phyloP scores from a whole-genome alignment of 2,113 vertebrate genomes.

The Petaurus breviceps region DNA sequence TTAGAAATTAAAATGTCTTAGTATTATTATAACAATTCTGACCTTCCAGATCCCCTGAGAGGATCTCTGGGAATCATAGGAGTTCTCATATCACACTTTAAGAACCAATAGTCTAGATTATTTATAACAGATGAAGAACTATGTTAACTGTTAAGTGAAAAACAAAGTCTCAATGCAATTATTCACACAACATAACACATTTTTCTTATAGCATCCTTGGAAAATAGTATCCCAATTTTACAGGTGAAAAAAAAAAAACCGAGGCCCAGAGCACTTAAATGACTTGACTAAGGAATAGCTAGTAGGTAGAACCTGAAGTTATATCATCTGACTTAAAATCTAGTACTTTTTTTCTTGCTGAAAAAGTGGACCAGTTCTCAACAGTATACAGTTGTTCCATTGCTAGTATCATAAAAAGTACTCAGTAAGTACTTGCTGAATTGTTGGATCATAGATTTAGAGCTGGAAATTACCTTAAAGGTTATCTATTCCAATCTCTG shows the following conservation, averaged over 20 bases:
- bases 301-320: not conserved
- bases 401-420: constrained; percentile 11
- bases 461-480: not conserved
- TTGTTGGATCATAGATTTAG: not conserved
- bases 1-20: not conserved
- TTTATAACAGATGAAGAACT: not conserved
- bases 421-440: not conserved
- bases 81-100: not conserved
- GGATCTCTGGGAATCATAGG: not conserved
- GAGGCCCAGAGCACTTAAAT: constrained; percentile 47
- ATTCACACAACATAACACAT: not conserved
- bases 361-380: constrained; percentile 37
- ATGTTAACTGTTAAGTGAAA: not conserved
- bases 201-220: not conserved
- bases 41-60: not conserved
- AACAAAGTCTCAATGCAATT: not conserved
- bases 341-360: constrained; percentile 21
- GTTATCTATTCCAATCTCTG: too few relatives aligned
- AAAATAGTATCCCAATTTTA: not conserved
- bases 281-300: not conserved
- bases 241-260: constrained; percentile 1
- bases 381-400: not conserved
- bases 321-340: not conserved
- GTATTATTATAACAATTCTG: not conserved
- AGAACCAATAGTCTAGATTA: not conserved